A percentile compares a stretch with the other conserved stretches of the same genome.
phyloP scores from a whole-genome alignment of 35 echinoderm and acorn worm genomes.

The Amphiura filiformis region DNA sequence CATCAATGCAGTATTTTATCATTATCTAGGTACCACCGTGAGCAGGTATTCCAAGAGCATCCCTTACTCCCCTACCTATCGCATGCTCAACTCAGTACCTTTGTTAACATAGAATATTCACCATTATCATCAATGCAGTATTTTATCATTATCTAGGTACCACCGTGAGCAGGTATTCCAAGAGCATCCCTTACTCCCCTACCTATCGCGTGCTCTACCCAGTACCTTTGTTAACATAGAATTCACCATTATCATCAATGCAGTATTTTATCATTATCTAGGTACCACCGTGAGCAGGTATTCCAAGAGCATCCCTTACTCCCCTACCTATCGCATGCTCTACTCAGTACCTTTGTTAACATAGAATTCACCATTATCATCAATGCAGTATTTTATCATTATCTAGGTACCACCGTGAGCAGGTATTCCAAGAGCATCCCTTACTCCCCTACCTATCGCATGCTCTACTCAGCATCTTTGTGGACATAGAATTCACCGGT shows the following conservation, averaged over 20 bases:
- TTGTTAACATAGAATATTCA: conserved; percentile 89
- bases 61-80: conserved; percentile 51
- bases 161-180: too few species aligned
- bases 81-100: conserved; percentile 63
- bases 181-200: conserved; percentile 53
- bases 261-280: too few species aligned
- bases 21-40: too few species aligned
- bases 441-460: conserved; percentile 57
- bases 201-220: conserved; percentile 57
- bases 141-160: too few species aligned
- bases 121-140: too few species aligned
- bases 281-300: too few species aligned
- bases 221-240: background rate
- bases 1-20: too few species aligned
- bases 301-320: background rate
- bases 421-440: conserved; percentile 74
- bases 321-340: too few species aligned
- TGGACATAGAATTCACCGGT: conserved; percentile 93
- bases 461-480: conserved; percentile 79
- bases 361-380: background rate
- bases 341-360: too few species aligned
- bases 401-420: conserved; percentile 77
- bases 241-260: too few species aligned
- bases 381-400: background rate
- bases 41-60: too few species aligned